Percentiles rank a stretch among this genome's conserved stretches.
Conservation (phyloP, 2,113 vertebrate genomes). For the Misgurnus mizolepis region DNA sequence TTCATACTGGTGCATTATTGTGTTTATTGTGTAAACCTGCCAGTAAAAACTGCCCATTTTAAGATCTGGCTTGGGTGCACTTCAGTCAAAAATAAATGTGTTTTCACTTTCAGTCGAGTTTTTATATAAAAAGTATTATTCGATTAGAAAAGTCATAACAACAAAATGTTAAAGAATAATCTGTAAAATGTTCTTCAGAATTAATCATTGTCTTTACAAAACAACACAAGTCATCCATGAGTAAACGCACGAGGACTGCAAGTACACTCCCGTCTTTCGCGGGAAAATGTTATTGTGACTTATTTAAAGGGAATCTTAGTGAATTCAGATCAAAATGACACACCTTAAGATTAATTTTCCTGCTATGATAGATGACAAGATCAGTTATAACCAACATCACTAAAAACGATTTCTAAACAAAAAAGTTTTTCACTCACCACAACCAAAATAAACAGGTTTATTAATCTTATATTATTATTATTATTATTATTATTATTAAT, state of each 20-base stretch:
- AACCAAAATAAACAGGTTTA: neutral
- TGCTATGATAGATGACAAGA: neutral
- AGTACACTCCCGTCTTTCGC: neutral
- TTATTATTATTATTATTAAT: too few relatives aligned
- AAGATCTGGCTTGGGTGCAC: neutral
- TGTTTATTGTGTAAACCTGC: too few relatives aligned
- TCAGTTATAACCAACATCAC: neutral
- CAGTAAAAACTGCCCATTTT: neutral
- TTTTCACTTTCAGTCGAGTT: too few relatives aligned
- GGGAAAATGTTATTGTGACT: neutral
- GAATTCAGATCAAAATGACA: neutral
- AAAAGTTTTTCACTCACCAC: neutral
- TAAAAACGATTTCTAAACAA: neutral
- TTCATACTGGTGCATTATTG: too few relatives aligned
- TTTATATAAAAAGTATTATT: too few relatives aligned
- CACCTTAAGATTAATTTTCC: neutral
- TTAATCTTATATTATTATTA: neutral
- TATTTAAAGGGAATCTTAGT: neutral
- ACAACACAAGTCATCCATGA: neutral
- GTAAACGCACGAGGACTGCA: neutral
- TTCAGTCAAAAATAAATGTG: neutral
- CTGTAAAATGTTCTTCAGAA: too few relatives aligned
- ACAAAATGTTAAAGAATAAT: too few relatives aligned
- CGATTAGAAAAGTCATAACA: too few relatives aligned
- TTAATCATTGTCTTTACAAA: neutral